phyloP scores from a whole-genome alignment of 2,888 invertebrate genomes.

The Dusona sp. region DNA sequence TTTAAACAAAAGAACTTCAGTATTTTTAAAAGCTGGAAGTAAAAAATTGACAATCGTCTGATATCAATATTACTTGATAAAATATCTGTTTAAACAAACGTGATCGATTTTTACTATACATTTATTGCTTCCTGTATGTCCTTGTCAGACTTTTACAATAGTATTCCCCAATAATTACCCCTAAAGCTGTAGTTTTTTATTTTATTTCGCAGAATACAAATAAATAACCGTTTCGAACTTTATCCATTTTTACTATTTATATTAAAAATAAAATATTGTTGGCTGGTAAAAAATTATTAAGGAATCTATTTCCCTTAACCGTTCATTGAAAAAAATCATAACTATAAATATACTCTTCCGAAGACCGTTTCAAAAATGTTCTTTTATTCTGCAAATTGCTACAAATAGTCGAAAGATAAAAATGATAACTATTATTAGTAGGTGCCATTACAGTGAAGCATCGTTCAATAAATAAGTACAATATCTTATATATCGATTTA shows the following conservation, averaged over 20 bases:
- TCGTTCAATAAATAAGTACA: constrained; percentile 12
- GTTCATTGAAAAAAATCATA: background rate
- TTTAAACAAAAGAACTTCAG: background rate
- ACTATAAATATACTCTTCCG: background rate
- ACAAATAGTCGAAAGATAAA: background rate
- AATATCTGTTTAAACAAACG: too few relatives aligned
- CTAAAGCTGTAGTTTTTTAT: too few relatives aligned
- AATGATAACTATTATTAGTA: background rate
- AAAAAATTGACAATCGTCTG: background rate
- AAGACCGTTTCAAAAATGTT: background rate
- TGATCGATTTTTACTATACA: too few relatives aligned
- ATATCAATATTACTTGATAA: background rate
- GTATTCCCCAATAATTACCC: too few relatives aligned
- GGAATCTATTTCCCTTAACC: background rate
- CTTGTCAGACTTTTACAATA: too few relatives aligned
- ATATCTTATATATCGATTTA: background rate
- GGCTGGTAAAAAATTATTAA: background rate
- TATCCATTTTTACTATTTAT: too few relatives aligned
- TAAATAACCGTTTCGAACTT: too few relatives aligned
- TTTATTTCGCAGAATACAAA: too few relatives aligned
- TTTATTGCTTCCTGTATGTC: too few relatives aligned
- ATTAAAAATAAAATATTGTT: background rate
- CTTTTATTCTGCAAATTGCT: background rate
- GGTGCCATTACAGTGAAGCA: background rate
- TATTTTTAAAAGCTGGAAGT: background rate